These are phyloP conservation scores for Liolophura sinensis DNA, from an alignment of 1,140 invertebrate genomes.

Conservation along the genomic window DNA sequence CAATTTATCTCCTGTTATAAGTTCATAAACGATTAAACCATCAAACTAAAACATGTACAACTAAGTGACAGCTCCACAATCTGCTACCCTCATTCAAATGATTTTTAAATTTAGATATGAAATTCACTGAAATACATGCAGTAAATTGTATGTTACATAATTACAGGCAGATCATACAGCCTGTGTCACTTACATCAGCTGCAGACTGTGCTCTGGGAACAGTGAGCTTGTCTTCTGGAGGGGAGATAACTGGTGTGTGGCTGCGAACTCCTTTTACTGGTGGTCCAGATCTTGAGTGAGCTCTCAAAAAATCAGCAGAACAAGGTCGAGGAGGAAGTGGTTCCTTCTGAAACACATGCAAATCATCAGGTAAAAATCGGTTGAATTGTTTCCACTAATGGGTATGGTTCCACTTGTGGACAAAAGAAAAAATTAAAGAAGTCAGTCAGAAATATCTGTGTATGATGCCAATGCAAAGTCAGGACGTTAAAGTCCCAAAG, in stretches of 20 bases:
- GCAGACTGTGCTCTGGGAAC: slow-evolving; percentile 43
- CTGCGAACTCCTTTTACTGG: slow-evolving; percentile 40
- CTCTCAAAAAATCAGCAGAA: slow-evolving; percentile 50
- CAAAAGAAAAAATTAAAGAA: no score
- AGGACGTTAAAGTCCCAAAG: no score
- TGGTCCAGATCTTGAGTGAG: slow-evolving; percentile 55
- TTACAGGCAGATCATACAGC: background rate
- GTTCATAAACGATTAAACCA: no score
- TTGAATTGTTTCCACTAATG: background rate
- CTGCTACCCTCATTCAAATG: no score
- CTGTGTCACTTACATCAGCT: slow-evolving; percentile 32
- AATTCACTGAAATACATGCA: background rate
- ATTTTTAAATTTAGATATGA: background rate
- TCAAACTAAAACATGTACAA: no score
- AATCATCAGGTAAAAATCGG: background rate
- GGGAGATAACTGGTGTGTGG: slow-evolving; percentile 34
- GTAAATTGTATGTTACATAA: slow-evolving; percentile 4
- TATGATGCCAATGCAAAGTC: no score
- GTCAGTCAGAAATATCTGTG: no score
- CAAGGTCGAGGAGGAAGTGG: slow-evolving; percentile 45
- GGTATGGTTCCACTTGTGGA: background rate
- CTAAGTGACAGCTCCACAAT: no score
- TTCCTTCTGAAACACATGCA: slow-evolving; percentile 34
- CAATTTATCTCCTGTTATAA: no score
- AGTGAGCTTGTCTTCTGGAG: slow-evolving; percentile 33